These are phyloP conservation scores for Nasonia oneida DNA, from an alignment of 2,888 invertebrate genomes.

Conservation along the genomic window DNA sequence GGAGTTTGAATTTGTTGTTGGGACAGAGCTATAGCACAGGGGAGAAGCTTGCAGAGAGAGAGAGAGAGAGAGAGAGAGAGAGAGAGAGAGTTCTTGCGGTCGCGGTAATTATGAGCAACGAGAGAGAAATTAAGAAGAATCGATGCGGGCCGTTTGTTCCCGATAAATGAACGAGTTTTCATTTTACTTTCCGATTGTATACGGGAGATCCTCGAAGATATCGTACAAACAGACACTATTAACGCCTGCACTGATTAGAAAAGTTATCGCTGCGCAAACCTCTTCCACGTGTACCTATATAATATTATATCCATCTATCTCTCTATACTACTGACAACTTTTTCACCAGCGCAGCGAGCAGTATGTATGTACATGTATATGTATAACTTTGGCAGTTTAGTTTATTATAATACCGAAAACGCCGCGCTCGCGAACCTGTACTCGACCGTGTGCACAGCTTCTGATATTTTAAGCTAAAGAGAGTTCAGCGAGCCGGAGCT, in stretches of 20 bases:
- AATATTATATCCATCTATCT: neutral
- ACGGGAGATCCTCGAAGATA: too few relatives aligned
- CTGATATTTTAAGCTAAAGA: conserved; percentile 49
- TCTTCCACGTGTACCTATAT: neutral
- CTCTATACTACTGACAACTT: neutral
- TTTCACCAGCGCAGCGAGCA: neutral
- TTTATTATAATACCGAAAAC: conserved; percentile 18
- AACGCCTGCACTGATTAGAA: conserved; percentile 25
- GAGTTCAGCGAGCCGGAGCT: conserved; percentile 12
- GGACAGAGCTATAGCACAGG: neutral
- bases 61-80: neutral
- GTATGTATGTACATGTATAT: neutral
- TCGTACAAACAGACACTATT: neutral
- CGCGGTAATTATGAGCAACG: too few relatives aligned
- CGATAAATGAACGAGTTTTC: too few relatives aligned
- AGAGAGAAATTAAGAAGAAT: too few relatives aligned
- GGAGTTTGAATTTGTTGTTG: conserved; percentile 20
- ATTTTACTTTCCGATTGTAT: too few relatives aligned
- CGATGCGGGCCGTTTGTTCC: too few relatives aligned
- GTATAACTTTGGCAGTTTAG: conserved; percentile 15
- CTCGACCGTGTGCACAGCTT: neutral
- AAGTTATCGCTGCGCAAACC: conserved; percentile 19
- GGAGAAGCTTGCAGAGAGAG: neutral
- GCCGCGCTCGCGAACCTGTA: neutral
- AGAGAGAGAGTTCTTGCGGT: too few relatives aligned